Evolutionary conservation across 2,888 invertebrate species (phyloP), one percentile per base, ranked within the genome.

Genomic region (Netelia melanura): DNA sequence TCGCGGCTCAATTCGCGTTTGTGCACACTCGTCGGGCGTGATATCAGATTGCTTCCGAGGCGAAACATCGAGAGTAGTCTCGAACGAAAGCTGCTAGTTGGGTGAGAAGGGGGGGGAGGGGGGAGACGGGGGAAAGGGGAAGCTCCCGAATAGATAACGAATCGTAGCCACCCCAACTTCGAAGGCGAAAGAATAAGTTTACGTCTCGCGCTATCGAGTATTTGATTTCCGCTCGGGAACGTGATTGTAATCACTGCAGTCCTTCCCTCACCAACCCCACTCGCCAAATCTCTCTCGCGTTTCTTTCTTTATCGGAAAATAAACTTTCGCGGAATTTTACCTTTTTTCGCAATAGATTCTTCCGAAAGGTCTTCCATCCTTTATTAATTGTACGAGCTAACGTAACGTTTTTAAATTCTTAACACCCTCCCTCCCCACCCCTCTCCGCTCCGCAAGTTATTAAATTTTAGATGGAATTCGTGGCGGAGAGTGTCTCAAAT

Each of bases 191-290:
- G 81, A 84, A 81, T 84, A 81, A 84, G 76, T 81, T 80, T 77
- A 67, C 67, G 76, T 72, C 77, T 80, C 61, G 76, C 65, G 72
- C 76, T 77, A 84, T 84, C 80, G 84, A 81, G 76, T 81, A 84
- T 84, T 84, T 84, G 77, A 84, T 84, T 81, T 84, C 84, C 84
- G 84, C 67, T 70, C 77, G 61, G 62, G 65, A 77, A 65, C 77
- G 76, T 81, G 84, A 84, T 84, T 84, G 71, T 77, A 62, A 84
- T 84, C 80, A 61, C 44, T 61, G 30, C 30, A 30, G 30, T 0
- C 64, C 43, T 54, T 54, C n/a, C 17, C 56, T 44, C 67, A 52
- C 10, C 17, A 14, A 10, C 25, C 21, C 62, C 17, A 44, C 23
- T 54, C 48, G 5, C 9, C 17, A 58, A 17, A 14, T 23, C 11